Base-by-base conservation (phyloP, 1,140 invertebrate species). In the Apocrypta bakeri region DNA sequence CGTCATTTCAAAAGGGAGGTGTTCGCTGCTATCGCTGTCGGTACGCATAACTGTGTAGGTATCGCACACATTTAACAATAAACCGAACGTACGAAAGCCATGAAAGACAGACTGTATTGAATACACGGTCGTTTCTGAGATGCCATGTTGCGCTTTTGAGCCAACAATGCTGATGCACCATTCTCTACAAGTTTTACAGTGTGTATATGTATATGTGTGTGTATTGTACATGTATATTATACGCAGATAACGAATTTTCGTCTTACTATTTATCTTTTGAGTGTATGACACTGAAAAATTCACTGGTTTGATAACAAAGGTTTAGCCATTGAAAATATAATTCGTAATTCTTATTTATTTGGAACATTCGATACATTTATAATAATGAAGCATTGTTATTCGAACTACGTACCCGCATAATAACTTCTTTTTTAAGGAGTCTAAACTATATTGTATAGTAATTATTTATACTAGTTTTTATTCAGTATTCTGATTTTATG, bases 51-150 rank as follows among this genome's bases (percentile, higher is more conserved):
- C 24, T 66, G 29, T 6, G 29, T 12, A 66, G 24, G 63, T 25
- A 3, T 27, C 63, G 25, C 24, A 25, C 68, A 1, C 31, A 31
- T 21, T 17, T 21, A 71, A 21, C 27, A 71, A 71, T 37, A 29
- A 31, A 33, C 29, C 14, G 27, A 31, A 71, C 68, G 68, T 9
- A 21, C 21, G 48, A 56, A 56, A 56, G 31, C 21, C 31, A 21
- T 71, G 21, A 71, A 71, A 71, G 68, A 37, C 25, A 31, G n/a
- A n/a, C n/a, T n/a, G 27, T 33, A 71, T 71, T 71, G 29, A 71
- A 17, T 71, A n/a, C 31, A 66, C 25, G 63, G 27, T 25, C 63
- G n/a, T 66, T 25, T 66, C 63, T 66, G 24, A 11, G 27, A 66
- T 66, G 63, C 24, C 63, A 25, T 29, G 27, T 9, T 29, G 11